These are phyloP conservation scores for Leptinotarsa defecta DNA, from an alignment of 1,140 invertebrate species.

Conservation along the genomic window DNA sequence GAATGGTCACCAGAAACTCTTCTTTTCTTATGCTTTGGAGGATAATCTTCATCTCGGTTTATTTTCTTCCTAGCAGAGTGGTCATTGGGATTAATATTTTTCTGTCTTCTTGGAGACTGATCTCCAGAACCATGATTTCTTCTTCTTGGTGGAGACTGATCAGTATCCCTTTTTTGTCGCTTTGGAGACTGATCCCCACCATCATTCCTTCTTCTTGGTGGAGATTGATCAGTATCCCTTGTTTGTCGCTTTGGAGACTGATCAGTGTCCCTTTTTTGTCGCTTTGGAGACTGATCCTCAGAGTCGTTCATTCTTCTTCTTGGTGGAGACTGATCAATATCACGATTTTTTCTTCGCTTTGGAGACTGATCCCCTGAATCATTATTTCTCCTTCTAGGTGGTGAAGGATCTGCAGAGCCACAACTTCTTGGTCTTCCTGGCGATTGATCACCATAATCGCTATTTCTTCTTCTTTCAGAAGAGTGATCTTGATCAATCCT, in stretches of 20 bases:
- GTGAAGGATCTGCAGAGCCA: slow-evolving; percentile 23
- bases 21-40: background rate
- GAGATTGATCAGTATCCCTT: slow-evolving; percentile 39
- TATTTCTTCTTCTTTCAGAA: slow-evolving; percentile 51
- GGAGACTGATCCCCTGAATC: slow-evolving; percentile 31
- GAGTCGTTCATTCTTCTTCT: slow-evolving; percentile 29
- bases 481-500: slow-evolving; percentile 51
- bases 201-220: slow-evolving; percentile 26
- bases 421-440: too few species aligned
- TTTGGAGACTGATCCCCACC: slow-evolving; percentile 21
- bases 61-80: slow-evolving; percentile 33
- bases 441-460: background rate
- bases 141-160: slow-evolving; percentile 39
- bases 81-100: slow-evolving; percentile 31
- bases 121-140: background rate
- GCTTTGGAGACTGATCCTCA: slow-evolving; percentile 28
- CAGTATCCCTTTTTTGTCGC: slow-evolving; percentile 10
- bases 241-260: slow-evolving; percentile 37
- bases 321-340: slow-evolving; percentile 44
- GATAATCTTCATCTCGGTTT: slow-evolving; percentile 6
- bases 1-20: background rate
- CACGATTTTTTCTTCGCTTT: slow-evolving; percentile 43
- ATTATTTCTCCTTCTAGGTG: slow-evolving; percentile 32
- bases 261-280: slow-evolving; percentile 25
- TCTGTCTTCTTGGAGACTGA: slow-evolving; percentile 30